A percentile compares a stretch with the other conserved stretches of the same genome.
These are phyloP conservation scores for Xenopus petersii DNA, from an alignment of 2,797 vertebrate genomes.

Conservation along the genomic window DNA sequence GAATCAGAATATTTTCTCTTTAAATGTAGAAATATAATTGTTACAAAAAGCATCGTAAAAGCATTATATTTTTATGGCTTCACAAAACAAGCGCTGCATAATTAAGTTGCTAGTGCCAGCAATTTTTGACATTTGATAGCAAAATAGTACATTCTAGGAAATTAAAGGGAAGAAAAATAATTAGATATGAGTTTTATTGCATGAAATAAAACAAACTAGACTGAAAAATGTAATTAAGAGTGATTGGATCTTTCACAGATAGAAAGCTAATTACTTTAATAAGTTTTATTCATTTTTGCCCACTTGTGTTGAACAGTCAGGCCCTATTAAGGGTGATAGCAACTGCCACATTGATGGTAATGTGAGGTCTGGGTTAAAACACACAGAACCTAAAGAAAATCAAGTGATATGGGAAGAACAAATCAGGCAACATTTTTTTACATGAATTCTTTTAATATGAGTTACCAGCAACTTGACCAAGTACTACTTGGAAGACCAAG, in stretches of 20 bases:
- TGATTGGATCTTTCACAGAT: constrained; percentile 36
- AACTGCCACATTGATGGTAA: too few relatives aligned
- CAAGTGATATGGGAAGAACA: too few relatives aligned
- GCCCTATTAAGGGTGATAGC: background rate
- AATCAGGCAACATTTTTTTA: too few relatives aligned
- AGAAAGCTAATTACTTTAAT: constrained; percentile 41
- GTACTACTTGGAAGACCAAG: too few relatives aligned
- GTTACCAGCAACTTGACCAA: too few relatives aligned
- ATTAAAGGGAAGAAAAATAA: constrained; percentile 40
- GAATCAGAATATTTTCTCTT: too few relatives aligned
- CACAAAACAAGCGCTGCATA: background rate
- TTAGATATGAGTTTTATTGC: constrained; percentile 38
- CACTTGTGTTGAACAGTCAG: background rate
- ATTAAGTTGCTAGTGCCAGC: constrained; percentile 2
- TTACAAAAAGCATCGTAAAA: too few relatives aligned
- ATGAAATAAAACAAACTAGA: constrained; percentile 26
- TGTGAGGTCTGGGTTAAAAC: too few relatives aligned
- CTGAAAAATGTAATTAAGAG: constrained; percentile 44
- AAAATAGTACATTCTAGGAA: constrained; percentile 27
- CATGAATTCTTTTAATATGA: too few relatives aligned
- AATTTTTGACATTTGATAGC: constrained; percentile 2
- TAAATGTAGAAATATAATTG: too few relatives aligned
- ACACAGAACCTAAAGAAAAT: too few relatives aligned
- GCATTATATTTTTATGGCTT: background rate
- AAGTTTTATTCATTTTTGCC: constrained; percentile 30